Base-by-base conservation (phyloP, 2,113 vertebrate genomes). In the Planiliza haematocheilus region DNA sequence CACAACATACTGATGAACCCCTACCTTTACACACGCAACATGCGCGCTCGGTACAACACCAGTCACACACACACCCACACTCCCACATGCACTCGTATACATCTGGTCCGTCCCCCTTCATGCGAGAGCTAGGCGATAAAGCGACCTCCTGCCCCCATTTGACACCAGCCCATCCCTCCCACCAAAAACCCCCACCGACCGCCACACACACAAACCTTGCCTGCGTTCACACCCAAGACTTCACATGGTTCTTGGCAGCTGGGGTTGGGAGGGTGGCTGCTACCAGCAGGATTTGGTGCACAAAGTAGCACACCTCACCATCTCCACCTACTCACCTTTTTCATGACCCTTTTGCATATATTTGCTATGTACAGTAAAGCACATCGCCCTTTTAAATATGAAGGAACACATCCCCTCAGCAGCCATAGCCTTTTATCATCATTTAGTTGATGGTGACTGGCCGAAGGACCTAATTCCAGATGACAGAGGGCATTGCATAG, bases 111-210 rank as follows among this genome's bases (percentile, higher is more conserved):
- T 85, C 87, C 87, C 90, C 88, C 84, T 93, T 94, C 86, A 77
- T 89, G 94, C 92, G 91, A 87, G 95, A 93, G 93, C 90, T 91
- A 94, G 96, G 94, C 95, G 95, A 94, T 92, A 93, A 93, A 93
- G 90, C 96, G 96, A 98, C 97, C 97, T 97, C 96, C 96, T 97
- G 96, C 97, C 97, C 97, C 94, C 88, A 92, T 88, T 87, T 91
- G 89, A 93, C 92, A 93, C 93, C 88, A 92, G 67, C 67, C 77
- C 78, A 85, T 73, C 80, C 78, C 43, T 62, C 75, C 82, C 67
- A 60, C 81, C 36, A 1, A 55, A 60, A 10, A n/a, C 65, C 67
- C 78, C 69, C 74, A 45, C 38, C 55, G 42, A 49, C 34, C 18
- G 41, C 74, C 64, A 66, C 79, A 84, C 65, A 36, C 70, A 78